These are phyloP conservation scores for Nymphalis c-album DNA, from an alignment of 2,888 invertebrate species.

Conservation along the genomic window DNA sequence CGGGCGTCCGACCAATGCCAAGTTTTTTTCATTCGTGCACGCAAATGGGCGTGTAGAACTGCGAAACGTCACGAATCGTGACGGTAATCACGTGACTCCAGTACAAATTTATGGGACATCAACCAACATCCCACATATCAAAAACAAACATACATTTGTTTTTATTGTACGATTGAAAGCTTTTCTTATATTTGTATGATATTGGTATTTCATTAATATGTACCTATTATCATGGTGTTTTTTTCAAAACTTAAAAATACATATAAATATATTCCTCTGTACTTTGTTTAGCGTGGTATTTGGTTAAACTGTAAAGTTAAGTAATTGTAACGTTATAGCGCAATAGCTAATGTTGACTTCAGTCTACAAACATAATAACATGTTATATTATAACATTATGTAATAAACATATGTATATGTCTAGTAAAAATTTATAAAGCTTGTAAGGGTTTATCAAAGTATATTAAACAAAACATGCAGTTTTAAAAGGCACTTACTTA, in stretches of 20 bases:
- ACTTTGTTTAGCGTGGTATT: neutral
- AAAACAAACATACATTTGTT: slow-evolving; percentile 4
- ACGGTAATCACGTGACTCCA: slow-evolving; percentile 39
- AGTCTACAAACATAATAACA: neutral
- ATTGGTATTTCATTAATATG: too few relatives aligned
- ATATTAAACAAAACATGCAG: too few relatives aligned
- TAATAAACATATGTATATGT: neutral
- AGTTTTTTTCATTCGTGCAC: slow-evolving; percentile 63
- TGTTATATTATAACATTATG: neutral
- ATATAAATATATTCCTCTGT: neutral
- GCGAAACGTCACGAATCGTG: slow-evolving; percentile 50
- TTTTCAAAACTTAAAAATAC: too few relatives aligned
- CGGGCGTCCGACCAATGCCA: slow-evolving; percentile 61
- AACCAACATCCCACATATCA: neutral
- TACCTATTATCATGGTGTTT: too few relatives aligned
- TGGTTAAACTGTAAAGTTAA: neutral
- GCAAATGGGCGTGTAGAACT: slow-evolving; percentile 56
- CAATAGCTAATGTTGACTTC: neutral
- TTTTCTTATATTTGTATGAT: neutral
- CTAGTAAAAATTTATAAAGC: neutral
- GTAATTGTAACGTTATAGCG: neutral
- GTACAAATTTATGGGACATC: slow-evolving; percentile 21
- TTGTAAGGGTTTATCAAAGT: too few relatives aligned
- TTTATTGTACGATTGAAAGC: neutral
- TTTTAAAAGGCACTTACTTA: too few relatives aligned